Evolutionary conservation across 1,140 invertebrate species (phyloP), one percentile per base, ranked within the genome.

Genomic region (Drosophila rhopaloa): DNA sequence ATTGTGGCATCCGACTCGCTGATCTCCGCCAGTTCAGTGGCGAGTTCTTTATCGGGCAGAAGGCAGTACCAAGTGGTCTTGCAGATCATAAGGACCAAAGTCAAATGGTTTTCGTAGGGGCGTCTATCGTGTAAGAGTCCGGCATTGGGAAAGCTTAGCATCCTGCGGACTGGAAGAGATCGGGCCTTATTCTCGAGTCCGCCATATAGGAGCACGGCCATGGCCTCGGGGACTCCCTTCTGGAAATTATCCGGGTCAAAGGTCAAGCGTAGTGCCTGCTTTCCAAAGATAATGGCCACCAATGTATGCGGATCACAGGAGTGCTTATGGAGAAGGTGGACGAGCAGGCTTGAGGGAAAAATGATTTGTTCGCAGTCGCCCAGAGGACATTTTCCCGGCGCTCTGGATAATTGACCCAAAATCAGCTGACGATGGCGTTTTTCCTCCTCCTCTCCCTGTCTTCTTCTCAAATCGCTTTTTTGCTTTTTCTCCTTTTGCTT

Each of bases 301-400:
- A 2, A 29, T 6, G 10, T 48, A n/a, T 16, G 4, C 4, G 40
- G 5, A 1, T n/a, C 6, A 4, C 75, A 70, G 7, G 44, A 63
- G 43, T 75, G 65, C 8, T 29, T 29, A 4, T 14, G 24, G 0
- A 78, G 41, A 35, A 75, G 37, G 10, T 83, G 80, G 13, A 50
- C 38, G 40, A 83, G 38, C 27, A 81, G 8, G 6, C 56, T 48
- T 1, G 43, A 57, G 3, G 80, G 79, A 16, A 83, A 81, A 1
- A 75, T 1, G 2, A 60, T 24, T 13, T 81, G 68, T 0, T 35
- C 48, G 43, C 80, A 83, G 0, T 0, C 10, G 5, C 56, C 40
- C 24, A 83, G 8, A 2, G 79, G 75, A 60, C 80, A 83, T 8
- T 16, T 43, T 10, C 46, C 79, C 0, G 79, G 80, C 7, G 13